A percentile compares a stretch with the other conserved stretches of the same genome.
These are phyloP conservation scores for Geodia barretti DNA, from an alignment of 37 sponge, comb jelly and placozoan species.

Conservation along the genomic window DNA sequence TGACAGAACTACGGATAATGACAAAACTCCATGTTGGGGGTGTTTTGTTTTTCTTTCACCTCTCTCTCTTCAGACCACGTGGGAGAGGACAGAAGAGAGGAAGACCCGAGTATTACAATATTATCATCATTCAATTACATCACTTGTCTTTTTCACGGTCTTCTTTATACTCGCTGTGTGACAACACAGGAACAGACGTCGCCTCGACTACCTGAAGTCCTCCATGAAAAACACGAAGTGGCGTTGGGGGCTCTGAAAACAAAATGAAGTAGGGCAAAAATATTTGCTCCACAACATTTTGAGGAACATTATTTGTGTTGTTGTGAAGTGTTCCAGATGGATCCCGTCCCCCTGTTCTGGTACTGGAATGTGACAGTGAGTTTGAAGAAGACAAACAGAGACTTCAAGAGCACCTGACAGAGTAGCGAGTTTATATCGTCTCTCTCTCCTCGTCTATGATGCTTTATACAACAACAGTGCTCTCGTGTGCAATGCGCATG, in stretches of 20 bases:
- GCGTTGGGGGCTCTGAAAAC: constrained; percentile 46
- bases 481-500: neutral
- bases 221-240: constrained; percentile 68
- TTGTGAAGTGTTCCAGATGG: neutral
- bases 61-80: constrained; percentile 35
- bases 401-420: constrained; percentile 29
- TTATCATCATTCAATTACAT: neutral
- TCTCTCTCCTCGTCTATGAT: too few species aligned
- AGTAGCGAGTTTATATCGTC: constrained; percentile 22
- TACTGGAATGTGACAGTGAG: constrained; percentile 51
- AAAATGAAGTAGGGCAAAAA: constrained; percentile 16
- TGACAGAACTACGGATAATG: too few species aligned
- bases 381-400: constrained; percentile 32
- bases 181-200: constrained; percentile 49
- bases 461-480: too few species aligned
- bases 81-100: constrained; percentile 40
- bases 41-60: neutral
- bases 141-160: neutral
- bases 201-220: constrained; percentile 37
- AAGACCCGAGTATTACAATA: constrained; percentile 24
- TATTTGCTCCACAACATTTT: neutral
- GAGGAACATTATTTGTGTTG: neutral
- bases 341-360: constrained; percentile 49
- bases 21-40: too few species aligned
- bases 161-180: neutral